Base-by-base conservation (phyloP, 2,113 vertebrate species). In the Odobenus rosmarus region DNA sequence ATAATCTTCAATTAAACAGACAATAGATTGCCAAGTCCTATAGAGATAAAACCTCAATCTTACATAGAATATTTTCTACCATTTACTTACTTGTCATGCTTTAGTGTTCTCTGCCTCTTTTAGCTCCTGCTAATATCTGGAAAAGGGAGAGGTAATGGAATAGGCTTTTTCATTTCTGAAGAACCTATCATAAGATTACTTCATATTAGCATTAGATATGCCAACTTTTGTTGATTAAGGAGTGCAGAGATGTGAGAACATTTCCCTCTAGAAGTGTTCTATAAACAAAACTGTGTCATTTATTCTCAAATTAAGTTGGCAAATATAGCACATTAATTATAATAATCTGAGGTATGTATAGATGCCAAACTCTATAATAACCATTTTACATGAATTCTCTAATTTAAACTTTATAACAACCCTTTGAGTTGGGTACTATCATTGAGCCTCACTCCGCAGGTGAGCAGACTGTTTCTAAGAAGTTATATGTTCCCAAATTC, bases 1-100 rank as follows among this genome's bases (percentile, higher is more conserved):
- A 98, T 98, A 98, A 97, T 98, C 92, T 98, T 98, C 95, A 98
- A 59, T 98, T 98, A 98, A 97, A 87, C 33, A 51, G 82, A 96
- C 33, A 98, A 94, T 92, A 95, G 94, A 91, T 96, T 98, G 89
- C 53, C 49, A 98, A 94, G 61, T 97, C 79, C 24, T 85, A 62
- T 57, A 93, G 96, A 97, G 89, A 95, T 95, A 95, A 49, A 97
- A 86, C n/a, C 95, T 98, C 97, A 98, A 95, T 98, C 88, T 98
- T 95, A 81, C 16, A 49, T 61, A 46, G 12, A 31, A 90, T 95
- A 88, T 96, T 96, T 98, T 74, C 5, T 11, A 89, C 72, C 6
- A 14, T 86, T 96, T 96, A 80, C 89, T 80, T 64, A 53, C n/a
- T 93, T 88, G 36, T 98, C 69, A 97, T 96, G 91, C 39, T 80